Evolutionary conservation across 2,113 vertebrate genomes (phyloP).

Genomic region (Onychostoma macrolepis): DNA sequence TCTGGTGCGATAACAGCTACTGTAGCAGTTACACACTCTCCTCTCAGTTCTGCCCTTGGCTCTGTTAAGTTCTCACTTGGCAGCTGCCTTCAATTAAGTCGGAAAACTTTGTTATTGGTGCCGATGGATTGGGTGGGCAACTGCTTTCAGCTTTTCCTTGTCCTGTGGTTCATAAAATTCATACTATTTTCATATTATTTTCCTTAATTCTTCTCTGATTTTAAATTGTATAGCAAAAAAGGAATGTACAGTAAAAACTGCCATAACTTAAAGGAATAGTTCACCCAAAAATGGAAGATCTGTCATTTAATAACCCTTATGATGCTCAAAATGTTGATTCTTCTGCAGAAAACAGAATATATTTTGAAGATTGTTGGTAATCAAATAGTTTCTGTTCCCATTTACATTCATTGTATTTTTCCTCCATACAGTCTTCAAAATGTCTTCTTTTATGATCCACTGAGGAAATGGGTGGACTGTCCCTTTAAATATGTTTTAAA

Average conservation of each 20-base stretch:
- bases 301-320: no score
- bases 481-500: no score
- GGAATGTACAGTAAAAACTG: neutral
- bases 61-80: conserved; percentile 16
- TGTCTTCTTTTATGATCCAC: no score
- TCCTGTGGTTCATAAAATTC: neutral
- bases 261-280: neutral
- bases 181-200: neutral
- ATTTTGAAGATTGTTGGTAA: no score
- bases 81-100: neutral
- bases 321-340: no score
- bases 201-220: neutral
- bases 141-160: neutral
- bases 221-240: neutral
- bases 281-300: no score
- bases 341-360: no score
- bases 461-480: no score
- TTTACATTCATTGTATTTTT: no score
- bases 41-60: neutral
- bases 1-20: conserved; percentile 6
- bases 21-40: neutral
- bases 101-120: neutral
- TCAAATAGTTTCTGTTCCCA: no score
- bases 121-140: neutral
- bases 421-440: no score